Conservation (phyloP, 92 coral and sea anemone species). For the Parazoanthus darwini region DNA sequence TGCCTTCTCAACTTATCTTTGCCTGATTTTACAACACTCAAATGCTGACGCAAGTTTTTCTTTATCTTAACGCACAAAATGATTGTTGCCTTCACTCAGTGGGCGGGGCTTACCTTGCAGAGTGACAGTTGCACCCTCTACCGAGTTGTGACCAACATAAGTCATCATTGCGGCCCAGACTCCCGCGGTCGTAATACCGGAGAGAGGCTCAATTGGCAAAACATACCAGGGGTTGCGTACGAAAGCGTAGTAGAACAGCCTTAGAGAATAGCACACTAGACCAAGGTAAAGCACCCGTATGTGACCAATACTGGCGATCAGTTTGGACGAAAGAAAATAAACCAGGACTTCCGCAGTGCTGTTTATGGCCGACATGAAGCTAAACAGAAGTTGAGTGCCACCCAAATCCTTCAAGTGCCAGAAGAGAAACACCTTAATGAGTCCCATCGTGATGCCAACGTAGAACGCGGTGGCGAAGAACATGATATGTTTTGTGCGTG, state of each 20-base stretch:
- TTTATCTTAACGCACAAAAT: neutral
- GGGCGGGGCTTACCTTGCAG: slow-evolving; percentile 65
- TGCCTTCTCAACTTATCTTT: neutral
- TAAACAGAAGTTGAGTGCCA: slow-evolving; percentile 83
- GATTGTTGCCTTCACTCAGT: neutral
- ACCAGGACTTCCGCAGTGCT: slow-evolving; percentile 86
- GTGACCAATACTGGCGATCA: slow-evolving; percentile 70
- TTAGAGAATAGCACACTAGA: slow-evolving; percentile 67
- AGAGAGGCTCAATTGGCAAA: slow-evolving; percentile 71
- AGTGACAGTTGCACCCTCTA: slow-evolving; percentile 78
- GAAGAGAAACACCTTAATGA: slow-evolving; percentile 89
- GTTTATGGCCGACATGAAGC: slow-evolving; percentile 85
- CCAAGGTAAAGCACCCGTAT: slow-evolving; percentile 83
- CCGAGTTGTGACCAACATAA: slow-evolving; percentile 78
- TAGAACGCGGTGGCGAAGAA: slow-evolving; percentile 89
- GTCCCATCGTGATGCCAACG: slow-evolving; percentile 96
- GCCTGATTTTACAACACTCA: neutral
- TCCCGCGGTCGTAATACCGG: slow-evolving; percentile 88
- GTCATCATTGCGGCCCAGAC: slow-evolving; percentile 96
- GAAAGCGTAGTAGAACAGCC: slow-evolving; percentile 74
- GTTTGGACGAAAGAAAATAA: slow-evolving; percentile 78
- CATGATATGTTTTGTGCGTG: slow-evolving; percentile 71
- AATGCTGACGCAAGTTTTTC: neutral
- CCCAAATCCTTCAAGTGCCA: slow-evolving; percentile 92
- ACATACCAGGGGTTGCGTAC: slow-evolving; percentile 81